Evolutionary conservation across 23 tunicate species (phyloP), one percentile per base, ranked within the genome.

Genomic region (Trididemnum clinides): DNA sequence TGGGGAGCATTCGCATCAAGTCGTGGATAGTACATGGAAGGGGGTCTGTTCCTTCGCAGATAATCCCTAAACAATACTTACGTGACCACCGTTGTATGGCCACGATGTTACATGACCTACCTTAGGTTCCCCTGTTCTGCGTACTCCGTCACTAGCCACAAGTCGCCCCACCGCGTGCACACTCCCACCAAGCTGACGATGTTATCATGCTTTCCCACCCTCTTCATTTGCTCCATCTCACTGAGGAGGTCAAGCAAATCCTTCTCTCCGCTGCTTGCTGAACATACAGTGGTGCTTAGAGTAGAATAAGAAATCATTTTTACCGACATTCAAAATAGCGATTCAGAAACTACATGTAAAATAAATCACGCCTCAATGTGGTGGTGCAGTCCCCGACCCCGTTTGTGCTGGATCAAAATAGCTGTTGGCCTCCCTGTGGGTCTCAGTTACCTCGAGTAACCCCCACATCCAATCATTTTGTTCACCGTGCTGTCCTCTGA

Each of bases 181-280:
- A 93, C 90, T 7, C 98, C 98, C 35, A 93, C 57, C 62, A 93
- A 78, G 78, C 77, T 93, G 72, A 93, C 80, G 49, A 93, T 93
- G 80, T 93, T 93, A 33, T 73, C 72, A 49, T 93, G 98, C 57
- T 76, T 84, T 33, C 98, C 98, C 33, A 93, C 64, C 32, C 98
- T 81, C 62, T 93, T 93, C 98, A 93, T 84, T 49, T 93, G 98
- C 0, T 93, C 98, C 98, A 93, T 93, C 82, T 93, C 98, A 7
- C 86, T 83, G 30, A 93, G 72, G 26, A 93, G 82, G 58, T 93
- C 98, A 1, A 80, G 63, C 82, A 85, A 51, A 69, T 93, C 98
- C 34, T 93, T 93, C 63, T 93, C 98, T 2, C 81, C 79, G 35
- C 87, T 35, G 12, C 84, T 58, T 12, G 77, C 98, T 93, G 88